Base-by-base conservation (phyloP, 2,113 vertebrate genomes). In the Hystrix cristata region DNA sequence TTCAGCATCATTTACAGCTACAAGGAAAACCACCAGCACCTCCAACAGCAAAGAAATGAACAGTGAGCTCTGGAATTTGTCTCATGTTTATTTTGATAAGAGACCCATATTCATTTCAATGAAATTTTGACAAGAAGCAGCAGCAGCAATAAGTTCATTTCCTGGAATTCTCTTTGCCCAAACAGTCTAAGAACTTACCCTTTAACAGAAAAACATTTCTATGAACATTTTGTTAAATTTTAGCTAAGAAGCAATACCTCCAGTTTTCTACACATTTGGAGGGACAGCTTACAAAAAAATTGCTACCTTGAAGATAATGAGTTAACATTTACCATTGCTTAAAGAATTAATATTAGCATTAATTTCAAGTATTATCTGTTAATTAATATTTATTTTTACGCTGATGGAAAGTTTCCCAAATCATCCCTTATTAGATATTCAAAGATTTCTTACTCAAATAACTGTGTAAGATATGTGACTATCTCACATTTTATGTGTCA, bases 81-180 rank as follows among this genome's bases (percentile, higher is more conserved):
- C 95, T 98, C 97, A 85, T 96, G 85, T 95, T 51, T 86, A 96
- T 97, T 98, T 97, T 97, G 91, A 95, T 97, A 98, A 97, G 78
- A 92, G 88, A 87, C 8, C 27, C 90, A 69, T 78, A 83, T 94
- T 96, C 91, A 53, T 97, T 97, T 97, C 78, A 97, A 89, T 55
- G 57, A 91, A 60, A 90, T 80, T 96, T 31, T 97, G 82, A 95
- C 87, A 91, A 84, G 67, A 4, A 91, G 31, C 12, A 38, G 19
- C 34, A 92, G 57, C 12, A 71, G 8, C 67, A 93, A 23, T 82
- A 95, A 91, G 90, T 97, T 98, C 87, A 97, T 98, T 98, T 98
- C 95, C 92, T 97, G 90, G 51, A 95, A 90, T 15, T 90, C 64
- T 96, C 95, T 94, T 97, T 98, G 55, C 71, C 59, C 83, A 76